Base-by-base conservation (phyloP, 2,888 invertebrate genomes). In the Torymus auratus region DNA sequence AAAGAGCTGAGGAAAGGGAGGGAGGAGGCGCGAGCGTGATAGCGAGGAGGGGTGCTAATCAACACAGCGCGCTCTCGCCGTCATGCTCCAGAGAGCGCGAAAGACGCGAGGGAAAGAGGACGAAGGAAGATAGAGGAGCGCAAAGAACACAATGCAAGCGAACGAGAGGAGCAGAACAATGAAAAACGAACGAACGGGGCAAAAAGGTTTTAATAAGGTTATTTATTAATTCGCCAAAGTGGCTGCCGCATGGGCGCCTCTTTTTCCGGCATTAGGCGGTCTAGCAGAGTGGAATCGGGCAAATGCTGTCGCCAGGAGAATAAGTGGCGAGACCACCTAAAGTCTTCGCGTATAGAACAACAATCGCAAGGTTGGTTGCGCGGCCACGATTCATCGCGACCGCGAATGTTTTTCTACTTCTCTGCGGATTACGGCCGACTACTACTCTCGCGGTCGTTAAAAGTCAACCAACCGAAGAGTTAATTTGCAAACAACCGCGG, bases 41-140 rank as follows among this genome's bases (percentile, higher is more conserved):
- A 77, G 55, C 62, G 65, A 83, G 84, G 85, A 83, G 83, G 84
- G 86, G 84, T 88, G 87, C 90, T 91, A 91, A 91, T 91, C 91
- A 91, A 90, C 41, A 41, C n/a, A n/a, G n/a, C n/a, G 41, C 41
- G 41, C 89, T 89, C 89, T 89, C 89, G 85, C 87, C 88, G 89
- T 89, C 88, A 89, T 88, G 90, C 89, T 89, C 87, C 88, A 86
- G 86, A 87, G 89, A 88, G 83, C 87, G 88, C 84, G 60, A 77
- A 77, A 83, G 83, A 84, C 81, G 78, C 82, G 53, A 53, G 67
- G 61, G 78, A 58, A 20, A 1, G 64, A 68, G 60, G 80, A 82
- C 50, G 62, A 28, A 74, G 67, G 14, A 72, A 69, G 58, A 69
- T 52, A 55, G 53, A 72, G 68, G 11, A 61, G 52, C n/a, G 62